A percentile compares a stretch with the other conserved stretches of the same genome.
Conservation (phyloP, 2,113 vertebrate genomes). For the Nicator chloris region DNA sequence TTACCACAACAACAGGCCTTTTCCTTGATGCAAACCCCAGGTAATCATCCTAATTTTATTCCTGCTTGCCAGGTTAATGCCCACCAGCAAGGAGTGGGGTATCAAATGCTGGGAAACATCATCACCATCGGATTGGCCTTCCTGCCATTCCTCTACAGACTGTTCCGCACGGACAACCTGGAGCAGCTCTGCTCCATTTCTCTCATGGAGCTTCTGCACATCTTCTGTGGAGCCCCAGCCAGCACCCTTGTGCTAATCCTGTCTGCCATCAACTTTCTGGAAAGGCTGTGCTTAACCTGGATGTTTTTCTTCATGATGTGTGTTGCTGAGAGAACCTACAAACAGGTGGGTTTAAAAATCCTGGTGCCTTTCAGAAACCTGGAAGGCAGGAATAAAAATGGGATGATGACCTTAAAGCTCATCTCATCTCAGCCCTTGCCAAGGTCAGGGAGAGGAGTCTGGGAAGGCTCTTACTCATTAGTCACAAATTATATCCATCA, state of each 20-base stretch:
- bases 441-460: neutral
- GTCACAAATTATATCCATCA: neutral
- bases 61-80: conserved; percentile 83
- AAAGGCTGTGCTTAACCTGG: conserved; percentile 88
- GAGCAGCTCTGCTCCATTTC: conserved; percentile 76
- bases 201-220: conserved; percentile 71
- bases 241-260: conserved; percentile 69
- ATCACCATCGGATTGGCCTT: conserved; percentile 83
- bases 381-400: neutral
- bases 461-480: neutral
- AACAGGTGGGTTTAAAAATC: conserved; percentile 77
- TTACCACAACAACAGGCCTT: neutral
- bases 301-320: conserved; percentile 99
- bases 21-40: neutral
- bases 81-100: conserved; percentile 90
- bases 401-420: neutral
- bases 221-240: conserved; percentile 76
- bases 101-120: conserved; percentile 86
- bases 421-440: neutral
- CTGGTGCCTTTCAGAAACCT: neutral
- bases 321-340: conserved; percentile 96
- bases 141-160: conserved; percentile 87
- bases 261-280: conserved; percentile 84
- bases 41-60: neutral
- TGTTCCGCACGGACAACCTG: conserved; percentile 79